These are phyloP conservation scores for Nannobrachium achirus DNA, from an alignment of 2,113 vertebrate species.

Conservation along the genomic window DNA sequence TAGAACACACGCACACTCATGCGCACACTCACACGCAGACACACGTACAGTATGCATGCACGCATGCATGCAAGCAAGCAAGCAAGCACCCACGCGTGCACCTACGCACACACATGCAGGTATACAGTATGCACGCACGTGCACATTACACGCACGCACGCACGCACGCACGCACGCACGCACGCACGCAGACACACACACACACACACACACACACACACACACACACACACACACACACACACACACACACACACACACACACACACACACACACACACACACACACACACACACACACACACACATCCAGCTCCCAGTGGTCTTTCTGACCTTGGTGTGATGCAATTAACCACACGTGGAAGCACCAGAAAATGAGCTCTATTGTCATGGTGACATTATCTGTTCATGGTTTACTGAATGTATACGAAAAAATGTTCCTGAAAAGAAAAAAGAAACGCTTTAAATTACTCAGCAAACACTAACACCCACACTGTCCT, in stretches of 20 bases:
- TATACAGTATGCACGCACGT: neutral
- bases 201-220: neutral
- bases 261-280: slow-evolving; percentile 24
- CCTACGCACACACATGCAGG: neutral
- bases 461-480: slow-evolving; percentile 4
- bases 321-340: slow-evolving; percentile 36
- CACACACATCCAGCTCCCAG: slow-evolving; percentile 5
- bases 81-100: neutral
- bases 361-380: neutral
- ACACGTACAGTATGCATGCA: neutral
- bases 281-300: slow-evolving; percentile 16
- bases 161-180: neutral
- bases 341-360: slow-evolving; percentile 19
- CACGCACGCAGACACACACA: neutral
- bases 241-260: neutral
- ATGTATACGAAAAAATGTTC: neutral
- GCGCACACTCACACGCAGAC: neutral
- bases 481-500: neutral
- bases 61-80: neutral
- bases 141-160: neutral
- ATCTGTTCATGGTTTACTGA: neutral
- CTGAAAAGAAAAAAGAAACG: neutral
- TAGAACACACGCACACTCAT: neutral
- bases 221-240: neutral
- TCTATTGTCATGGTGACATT: neutral